Base-by-base conservation (phyloP, 2,113 vertebrate species). In the Diadophis punctatus region DNA sequence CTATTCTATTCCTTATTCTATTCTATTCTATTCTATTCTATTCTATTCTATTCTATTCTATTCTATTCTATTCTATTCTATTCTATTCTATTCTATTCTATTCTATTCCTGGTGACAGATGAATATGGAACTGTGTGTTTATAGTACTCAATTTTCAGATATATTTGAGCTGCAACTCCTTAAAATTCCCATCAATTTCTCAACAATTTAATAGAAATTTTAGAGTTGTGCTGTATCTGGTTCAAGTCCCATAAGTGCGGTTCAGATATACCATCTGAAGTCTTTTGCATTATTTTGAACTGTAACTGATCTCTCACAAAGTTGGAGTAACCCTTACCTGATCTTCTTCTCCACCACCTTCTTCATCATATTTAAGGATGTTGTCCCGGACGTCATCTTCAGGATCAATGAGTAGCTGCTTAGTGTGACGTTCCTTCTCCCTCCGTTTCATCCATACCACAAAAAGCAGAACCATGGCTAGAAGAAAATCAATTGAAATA, bases 371-470 rank as follows among this genome's bases (percentile, higher is more conserved):
- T 96, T 99, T 99, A 86, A 99, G 98, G 94, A 99, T 99, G 94
- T 99, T 99, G 97, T 99, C 99, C 4, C 99, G 97, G 92, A 99
- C 99, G 0, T 99, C 99, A 0, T 99, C 99, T 96, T 99, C 99
- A 0, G 99, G 99, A 97, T 99, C 99, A 1, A 99, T 99, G 27
- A 99, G 98, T 60, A 99, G 97, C 98, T 99, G 99, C 96, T 99
- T 99, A 0, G 98, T 99, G 94, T 99, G 99, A 0, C 98, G 97
- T 93, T 99, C 99, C 96, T 98, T 99, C 96, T 99, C 99, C 87
- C 98, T 97, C 39, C 99, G 98, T 91, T 98, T 99, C 98, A 99
- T 98, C 99, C 99, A 99, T 95, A 98, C 95, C 88, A 99, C 98
- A 1, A 99, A 99, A 51, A 99, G 96, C 95, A 99, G 97, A 84